Conservation (phyloP, 53 echinoderm and acorn worm species). For the Arbacia lixula region DNA sequence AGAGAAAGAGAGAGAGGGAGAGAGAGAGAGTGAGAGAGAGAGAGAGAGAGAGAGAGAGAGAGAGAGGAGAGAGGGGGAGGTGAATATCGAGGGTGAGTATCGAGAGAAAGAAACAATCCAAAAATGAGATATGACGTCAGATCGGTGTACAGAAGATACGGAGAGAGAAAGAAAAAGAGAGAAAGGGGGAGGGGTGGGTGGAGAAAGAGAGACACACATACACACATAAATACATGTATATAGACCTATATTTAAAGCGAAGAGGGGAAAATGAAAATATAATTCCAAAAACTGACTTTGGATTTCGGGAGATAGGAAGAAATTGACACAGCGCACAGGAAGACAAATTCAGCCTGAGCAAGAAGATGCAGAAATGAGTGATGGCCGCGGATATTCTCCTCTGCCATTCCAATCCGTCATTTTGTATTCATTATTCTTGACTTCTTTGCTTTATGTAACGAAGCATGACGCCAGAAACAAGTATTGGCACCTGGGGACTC, state of each 20-base stretch:
- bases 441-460: slow-evolving; percentile 14
- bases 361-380: neutral
- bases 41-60: neutral
- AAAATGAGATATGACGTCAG: no score
- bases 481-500: neutral
- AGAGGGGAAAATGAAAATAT: no score
- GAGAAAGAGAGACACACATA: no score
- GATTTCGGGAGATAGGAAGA: no score
- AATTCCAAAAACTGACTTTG: no score
- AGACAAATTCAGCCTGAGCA: neutral
- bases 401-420: slow-evolving; percentile 9
- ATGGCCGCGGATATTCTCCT: slow-evolving; percentile 8
- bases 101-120: no score
- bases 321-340: no score
- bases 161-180: neutral
- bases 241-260: no score
- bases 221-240: no score
- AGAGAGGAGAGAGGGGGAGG: neutral
- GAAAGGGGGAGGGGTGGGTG: neutral
- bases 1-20: neutral
- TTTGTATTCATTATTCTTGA: neutral
- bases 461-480: slow-evolving; percentile 13
- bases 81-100: no score
- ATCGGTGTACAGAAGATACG: no score
- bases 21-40: neutral